A percentile compares a stretch with the other conserved stretches of the same genome.
phyloP scores from a whole-genome alignment of 2,113 vertebrate genomes.

The Nesoenas mayeri region DNA sequence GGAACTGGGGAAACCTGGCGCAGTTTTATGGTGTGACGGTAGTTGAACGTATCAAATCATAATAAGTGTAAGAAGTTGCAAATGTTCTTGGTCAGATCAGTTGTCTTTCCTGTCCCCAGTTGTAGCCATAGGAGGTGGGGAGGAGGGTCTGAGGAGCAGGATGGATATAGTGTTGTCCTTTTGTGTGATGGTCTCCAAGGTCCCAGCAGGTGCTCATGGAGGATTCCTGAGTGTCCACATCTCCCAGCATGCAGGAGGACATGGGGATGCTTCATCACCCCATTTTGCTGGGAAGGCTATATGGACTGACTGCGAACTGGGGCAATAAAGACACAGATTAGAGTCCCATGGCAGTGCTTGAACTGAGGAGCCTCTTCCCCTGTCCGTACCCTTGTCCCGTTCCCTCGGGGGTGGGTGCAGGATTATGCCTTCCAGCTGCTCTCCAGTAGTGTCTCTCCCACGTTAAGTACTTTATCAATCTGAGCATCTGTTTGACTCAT shows the following conservation, averaged over 20 bases:
- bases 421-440: not conserved
- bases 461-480: accelerated
- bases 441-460: not conserved
- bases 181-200: not conserved
- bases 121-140: not conserved
- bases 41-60: not conserved
- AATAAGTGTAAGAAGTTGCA: not conserved
- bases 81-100: not conserved
- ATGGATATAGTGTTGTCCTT: not conserved
- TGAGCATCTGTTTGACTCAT: not conserved
- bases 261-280: accelerated
- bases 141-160: not conserved
- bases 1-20: not conserved
- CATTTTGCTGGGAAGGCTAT: not conserved
- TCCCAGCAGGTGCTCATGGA: not conserved
- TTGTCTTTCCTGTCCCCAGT: not conserved
- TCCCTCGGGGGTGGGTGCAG: not conserved
- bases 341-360: not conserved
- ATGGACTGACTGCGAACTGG: not conserved
- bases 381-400: accelerated
- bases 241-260: not conserved
- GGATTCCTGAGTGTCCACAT: not conserved
- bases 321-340: not conserved
- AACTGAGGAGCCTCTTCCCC: not conserved
- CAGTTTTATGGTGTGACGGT: not conserved